Base-by-base conservation (phyloP, 2,797 vertebrate species). In the Pyrocephalus nanus region DNA sequence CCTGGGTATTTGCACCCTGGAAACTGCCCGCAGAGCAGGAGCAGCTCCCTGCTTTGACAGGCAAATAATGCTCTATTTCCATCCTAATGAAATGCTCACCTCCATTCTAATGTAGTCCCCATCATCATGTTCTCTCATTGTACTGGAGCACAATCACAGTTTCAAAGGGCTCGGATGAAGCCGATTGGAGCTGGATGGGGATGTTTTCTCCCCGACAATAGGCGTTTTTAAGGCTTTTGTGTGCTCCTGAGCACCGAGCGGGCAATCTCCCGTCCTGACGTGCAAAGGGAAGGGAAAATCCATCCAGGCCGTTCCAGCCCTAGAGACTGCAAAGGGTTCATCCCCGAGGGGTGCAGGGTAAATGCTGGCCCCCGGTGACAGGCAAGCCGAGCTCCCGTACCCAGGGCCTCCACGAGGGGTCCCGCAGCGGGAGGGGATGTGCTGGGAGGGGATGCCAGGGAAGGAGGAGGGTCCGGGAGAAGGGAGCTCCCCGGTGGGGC, bases 211-310 rank as follows among this genome's bases (percentile, higher is more conserved):
- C 81, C 74, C 81, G 84, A 98, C 97, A 98, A 98, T 97, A 97
- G 96, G 84, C 86, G 54, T 97, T 92, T 97, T 97, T 96, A 97
- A 86, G 34, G 95, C 96, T 96, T 97, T 98, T 98, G 97, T 98
- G 91, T 6, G 79, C 88, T 92, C 85, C 88, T 55, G 51, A 32
- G 36, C 92, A 90, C 96, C 79, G 89, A 96, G 96, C 45, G 11
- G 90, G 95, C 92, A 96, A 95, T 97, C 97, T 95, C 94, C 94
- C 91, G 73, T 71, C 34, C 86, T 76, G 77, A 92, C 75, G 72
- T 45, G 94, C 95, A 75, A 79, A 91, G 96, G 95, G 95, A 97
- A 97, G 92, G 53, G 93, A 96, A 97, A 97, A 98, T 98, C 97
- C 95, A 96, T 96, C 92, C 73, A 20, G 86, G 47, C 79, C 80